A percentile compares a stretch with the other conserved stretches of the same genome.
Conservation (phyloP, 2,888 invertebrate genomes). For the Penaeus monodon region DNA sequence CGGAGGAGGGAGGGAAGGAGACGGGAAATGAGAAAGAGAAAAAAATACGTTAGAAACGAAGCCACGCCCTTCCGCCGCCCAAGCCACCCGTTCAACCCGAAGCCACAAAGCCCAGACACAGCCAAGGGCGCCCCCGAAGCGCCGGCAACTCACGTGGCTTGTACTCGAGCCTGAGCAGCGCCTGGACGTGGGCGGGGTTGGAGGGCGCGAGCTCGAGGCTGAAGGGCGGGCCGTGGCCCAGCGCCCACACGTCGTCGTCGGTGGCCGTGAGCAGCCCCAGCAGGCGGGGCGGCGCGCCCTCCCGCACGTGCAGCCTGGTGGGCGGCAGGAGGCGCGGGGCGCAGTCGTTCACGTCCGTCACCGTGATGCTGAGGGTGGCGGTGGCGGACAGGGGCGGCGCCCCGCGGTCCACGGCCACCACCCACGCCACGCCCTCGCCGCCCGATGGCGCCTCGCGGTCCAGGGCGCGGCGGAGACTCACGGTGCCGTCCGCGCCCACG, state of each 20-base stretch:
- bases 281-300: conserved; percentile 14
- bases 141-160: too few species aligned
- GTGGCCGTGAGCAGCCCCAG: neutral
- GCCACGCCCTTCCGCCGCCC: too few species aligned
- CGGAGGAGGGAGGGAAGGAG: too few species aligned
- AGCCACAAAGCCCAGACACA: too few species aligned
- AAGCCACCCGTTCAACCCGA: too few species aligned
- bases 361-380: conserved; percentile 34
- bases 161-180: too few species aligned
- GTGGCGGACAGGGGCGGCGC: conserved; percentile 37
- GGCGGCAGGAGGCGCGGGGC: conserved; percentile 42
- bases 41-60: too few species aligned
- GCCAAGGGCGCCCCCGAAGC: too few species aligned
- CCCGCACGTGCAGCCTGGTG: conserved; percentile 32
- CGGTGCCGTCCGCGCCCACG: conserved; percentile 17
- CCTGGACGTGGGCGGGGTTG: neutral
- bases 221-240: conserved; percentile 7
- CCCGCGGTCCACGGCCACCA: conserved; percentile 42
- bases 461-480: conserved; percentile 26
- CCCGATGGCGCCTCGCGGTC: conserved; percentile 35
- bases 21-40: too few species aligned
- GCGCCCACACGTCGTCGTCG: conserved; percentile 8
- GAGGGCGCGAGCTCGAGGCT: neutral
- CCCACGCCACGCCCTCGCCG: conserved; percentile 13
- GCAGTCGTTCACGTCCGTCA: conserved; percentile 43